phyloP scores from a whole-genome alignment of 2,797 vertebrate genomes.

The Catamblyrhynchus diadema region DNA sequence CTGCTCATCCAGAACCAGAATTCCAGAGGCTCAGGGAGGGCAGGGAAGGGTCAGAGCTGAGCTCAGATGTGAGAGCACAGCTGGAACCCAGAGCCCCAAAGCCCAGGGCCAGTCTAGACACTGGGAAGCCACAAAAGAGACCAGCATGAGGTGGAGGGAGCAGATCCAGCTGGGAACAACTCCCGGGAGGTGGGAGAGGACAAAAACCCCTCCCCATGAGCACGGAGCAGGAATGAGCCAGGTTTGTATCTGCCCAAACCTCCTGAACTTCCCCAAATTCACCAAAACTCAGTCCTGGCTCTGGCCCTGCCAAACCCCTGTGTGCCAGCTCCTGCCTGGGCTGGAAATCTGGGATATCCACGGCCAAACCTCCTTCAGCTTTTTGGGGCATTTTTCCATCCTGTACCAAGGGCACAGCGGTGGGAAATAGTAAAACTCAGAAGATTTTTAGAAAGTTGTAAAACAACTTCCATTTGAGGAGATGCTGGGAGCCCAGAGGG shows the following conservation, averaged over 20 bases:
- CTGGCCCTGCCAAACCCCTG: not conserved
- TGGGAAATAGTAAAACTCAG: not conserved
- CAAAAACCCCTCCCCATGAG: not conserved
- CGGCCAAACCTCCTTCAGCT: not conserved
- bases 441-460: not conserved
- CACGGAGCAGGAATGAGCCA: not conserved
- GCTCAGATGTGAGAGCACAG: not conserved
- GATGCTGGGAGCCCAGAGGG: not conserved
- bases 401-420: fast-evolving
- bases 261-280: not conserved
- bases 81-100: not conserved
- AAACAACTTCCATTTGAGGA: not conserved
- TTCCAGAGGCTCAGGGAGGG: not conserved
- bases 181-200: not conserved
- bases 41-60: not conserved
- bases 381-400: not conserved
- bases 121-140: not conserved
- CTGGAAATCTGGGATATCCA: not conserved
- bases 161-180: not conserved
- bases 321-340: not conserved
- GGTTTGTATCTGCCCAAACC: not conserved
- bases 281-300: not conserved
- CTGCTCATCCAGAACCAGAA: not conserved
- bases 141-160: not conserved
- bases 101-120: not conserved